Conservation (phyloP, 2,113 vertebrate genomes). For the Carassius gibelio region DNA sequence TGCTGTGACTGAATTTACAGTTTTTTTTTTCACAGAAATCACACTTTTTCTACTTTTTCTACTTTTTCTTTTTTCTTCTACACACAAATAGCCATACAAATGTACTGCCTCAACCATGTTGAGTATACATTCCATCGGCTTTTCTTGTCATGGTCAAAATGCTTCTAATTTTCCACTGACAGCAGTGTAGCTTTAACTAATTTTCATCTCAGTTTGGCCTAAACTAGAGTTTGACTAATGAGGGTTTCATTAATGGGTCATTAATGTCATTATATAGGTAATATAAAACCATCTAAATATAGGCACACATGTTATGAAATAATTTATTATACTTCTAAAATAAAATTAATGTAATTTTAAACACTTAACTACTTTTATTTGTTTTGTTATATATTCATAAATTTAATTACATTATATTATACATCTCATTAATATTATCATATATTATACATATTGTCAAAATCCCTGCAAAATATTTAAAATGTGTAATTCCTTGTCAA, state of each 20-base stretch:
- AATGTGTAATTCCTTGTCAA: too few species aligned
- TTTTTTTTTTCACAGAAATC: neutral
- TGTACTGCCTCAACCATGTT: neutral
- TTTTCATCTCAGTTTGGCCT: neutral
- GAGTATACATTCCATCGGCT: neutral
- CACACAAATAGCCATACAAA: neutral
- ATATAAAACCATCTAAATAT: too few species aligned
- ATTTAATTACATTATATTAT: too few species aligned
- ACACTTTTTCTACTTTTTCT: neutral
- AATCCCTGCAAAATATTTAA: too few species aligned
- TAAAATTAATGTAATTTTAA: too few species aligned
- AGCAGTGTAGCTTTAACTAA: neutral
- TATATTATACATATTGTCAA: too few species aligned
- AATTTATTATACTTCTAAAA: too few species aligned
- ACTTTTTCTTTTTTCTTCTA: neutral
- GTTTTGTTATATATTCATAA: too few species aligned
- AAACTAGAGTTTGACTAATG: neutral
- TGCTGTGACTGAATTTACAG: neutral
- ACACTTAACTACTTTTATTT: too few species aligned
- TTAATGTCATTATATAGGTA: neutral
- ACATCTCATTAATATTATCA: too few species aligned
- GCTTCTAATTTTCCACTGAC: neutral
- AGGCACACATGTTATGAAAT: too few species aligned
- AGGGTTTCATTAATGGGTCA: neutral
- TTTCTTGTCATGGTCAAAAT: neutral